Base-by-base conservation (phyloP, 2,888 invertebrate genomes). In the Beris morrisii region DNA sequence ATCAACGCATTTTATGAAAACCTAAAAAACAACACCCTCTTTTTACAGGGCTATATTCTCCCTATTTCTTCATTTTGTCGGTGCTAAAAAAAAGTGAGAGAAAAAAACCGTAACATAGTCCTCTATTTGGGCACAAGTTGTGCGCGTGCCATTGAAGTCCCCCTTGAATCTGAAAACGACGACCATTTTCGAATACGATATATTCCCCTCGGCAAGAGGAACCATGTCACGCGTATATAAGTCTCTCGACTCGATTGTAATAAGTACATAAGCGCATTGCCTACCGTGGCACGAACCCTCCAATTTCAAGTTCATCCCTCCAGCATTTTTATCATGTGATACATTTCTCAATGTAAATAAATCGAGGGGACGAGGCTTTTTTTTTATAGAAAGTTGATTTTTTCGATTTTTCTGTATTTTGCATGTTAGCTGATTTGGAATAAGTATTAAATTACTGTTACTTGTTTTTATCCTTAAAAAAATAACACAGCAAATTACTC, bases 191-290 rank as follows among this genome's bases (percentile, higher is more conserved):
- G 31, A 30, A 53, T 12, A 30, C 30, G 30, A 31, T 28, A 15
- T 52, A 9, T 38, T 38, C 38, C 28, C 50, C 50, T 50, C 6
- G 15, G 4, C 28, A 46, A 48, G 28, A n/a, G 30, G 22, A 22
- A 38, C 50, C 50, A n/a, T 12, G 6, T 50, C 61, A 61, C 61
- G 61, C 61, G 61, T 61, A 61, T 22, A 50, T 61, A 50, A 61
- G 50, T 38, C 61, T 32, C 32, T 52, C 38, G 13, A 43, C 6
- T 31, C 38, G 15, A 15, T 13, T 48, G 13, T 22, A 61, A 11
- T 48, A 53, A 45, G 64, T 64, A 64, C 54, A 64, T 64, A 64
- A 64, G 64, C 64, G 64, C 54, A 64, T 64, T 64, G 64, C 44
- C 54, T 64, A 44, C 64, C 30, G 38, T 5, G 9, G 38, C 5